Evolutionary conservation across 2,888 invertebrate species (phyloP).

Genomic region (Rugalucina vietnamica): DNA sequence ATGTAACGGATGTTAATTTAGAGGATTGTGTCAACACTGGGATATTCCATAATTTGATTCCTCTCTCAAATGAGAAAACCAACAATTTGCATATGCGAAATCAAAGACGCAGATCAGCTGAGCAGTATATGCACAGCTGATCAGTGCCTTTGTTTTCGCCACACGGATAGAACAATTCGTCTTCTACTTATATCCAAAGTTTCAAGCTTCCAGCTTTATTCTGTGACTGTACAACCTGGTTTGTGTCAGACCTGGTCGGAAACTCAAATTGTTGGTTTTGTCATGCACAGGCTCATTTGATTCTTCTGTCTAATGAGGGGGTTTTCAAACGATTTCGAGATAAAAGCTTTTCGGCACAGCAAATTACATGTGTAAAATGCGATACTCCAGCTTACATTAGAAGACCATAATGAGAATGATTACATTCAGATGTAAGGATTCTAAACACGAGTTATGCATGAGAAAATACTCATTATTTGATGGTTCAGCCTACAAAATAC

Average conservation of each 20-base stretch:
- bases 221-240: too few relatives aligned
- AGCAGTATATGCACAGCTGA: too few relatives aligned
- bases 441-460: slow-evolving; percentile 8
- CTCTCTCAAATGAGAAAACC: too few relatives aligned
- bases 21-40: slow-evolving; percentile 8
- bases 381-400: neutral
- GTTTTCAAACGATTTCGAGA: neutral
- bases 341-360: neutral
- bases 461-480: slow-evolving; percentile 37
- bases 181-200: too few relatives aligned
- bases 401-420: neutral
- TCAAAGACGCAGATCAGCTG: too few relatives aligned
- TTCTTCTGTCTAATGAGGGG: neutral
- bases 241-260: too few relatives aligned
- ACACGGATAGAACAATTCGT: too few relatives aligned
- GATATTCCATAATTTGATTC: slow-evolving; percentile 12
- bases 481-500: slow-evolving; percentile 14
- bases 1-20: neutral
- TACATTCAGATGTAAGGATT: neutral
- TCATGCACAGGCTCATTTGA: too few relatives aligned
- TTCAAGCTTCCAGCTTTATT: too few relatives aligned
- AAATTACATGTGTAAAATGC: neutral
- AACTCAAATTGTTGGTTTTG: too few relatives aligned
- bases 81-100: too few relatives aligned
- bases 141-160: too few relatives aligned